These are phyloP conservation scores for Anas bernieri DNA, from an alignment of 2,797 vertebrate species.

Conservation along the genomic window DNA sequence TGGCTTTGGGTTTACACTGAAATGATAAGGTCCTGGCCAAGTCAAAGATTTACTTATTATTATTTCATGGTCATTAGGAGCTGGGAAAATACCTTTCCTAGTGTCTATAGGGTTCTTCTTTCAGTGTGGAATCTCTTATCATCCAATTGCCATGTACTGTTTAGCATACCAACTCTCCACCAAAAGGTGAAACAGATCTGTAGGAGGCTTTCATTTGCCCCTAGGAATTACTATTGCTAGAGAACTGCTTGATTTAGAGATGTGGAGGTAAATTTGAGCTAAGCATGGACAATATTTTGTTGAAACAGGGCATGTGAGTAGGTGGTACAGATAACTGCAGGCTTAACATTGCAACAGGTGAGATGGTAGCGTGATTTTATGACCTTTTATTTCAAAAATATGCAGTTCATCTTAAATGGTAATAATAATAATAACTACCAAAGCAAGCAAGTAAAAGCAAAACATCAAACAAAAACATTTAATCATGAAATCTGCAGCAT, in stretches of 20 bases:
- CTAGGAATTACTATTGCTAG: neutral
- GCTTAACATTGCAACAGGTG: neutral
- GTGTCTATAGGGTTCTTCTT: neutral
- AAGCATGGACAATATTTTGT: constrained; percentile 10
- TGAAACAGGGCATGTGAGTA: constrained; percentile 9
- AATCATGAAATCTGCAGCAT: neutral
- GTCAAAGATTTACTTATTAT: neutral
- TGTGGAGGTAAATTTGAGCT: neutral
- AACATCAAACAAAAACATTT: neutral
- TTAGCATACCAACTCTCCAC: constrained; percentile 20
- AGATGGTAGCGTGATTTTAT: neutral
- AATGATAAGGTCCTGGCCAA: neutral
- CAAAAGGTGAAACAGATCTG: constrained; percentile 25
- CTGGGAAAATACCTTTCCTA: neutral
- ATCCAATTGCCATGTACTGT: neutral
- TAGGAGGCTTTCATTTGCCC: constrained; percentile 10
- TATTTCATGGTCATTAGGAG: neutral
- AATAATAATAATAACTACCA: neutral
- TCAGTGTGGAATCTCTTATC: neutral
- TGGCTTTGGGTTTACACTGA: neutral
- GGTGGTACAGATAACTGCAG: neutral
- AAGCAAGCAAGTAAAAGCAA: neutral
- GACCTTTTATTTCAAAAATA: neutral
- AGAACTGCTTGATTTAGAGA: constrained; percentile 10
- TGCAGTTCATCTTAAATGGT: neutral